A percentile compares a stretch with the other conserved stretches of the same genome.
These are phyloP conservation scores for Otocyon megalotis DNA, from an alignment of 2,113 vertebrate species.

Conservation along the genomic window DNA sequence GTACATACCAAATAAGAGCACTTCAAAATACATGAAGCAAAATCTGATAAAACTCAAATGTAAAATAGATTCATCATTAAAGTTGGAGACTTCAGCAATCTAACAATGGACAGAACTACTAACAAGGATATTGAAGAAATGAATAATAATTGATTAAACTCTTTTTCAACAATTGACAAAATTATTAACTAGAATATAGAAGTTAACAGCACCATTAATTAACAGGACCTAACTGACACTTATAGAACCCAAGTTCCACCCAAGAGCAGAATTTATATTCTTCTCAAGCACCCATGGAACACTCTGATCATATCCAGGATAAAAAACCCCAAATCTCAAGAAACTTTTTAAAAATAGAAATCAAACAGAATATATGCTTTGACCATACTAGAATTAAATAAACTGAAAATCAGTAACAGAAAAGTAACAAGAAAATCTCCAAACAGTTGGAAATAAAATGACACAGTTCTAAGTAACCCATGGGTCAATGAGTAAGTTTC, in stretches of 20 bases:
- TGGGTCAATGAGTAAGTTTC: background rate
- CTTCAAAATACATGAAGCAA: background rate
- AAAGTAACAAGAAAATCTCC: background rate
- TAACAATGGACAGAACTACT: background rate
- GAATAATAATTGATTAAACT: background rate
- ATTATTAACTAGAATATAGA: background rate
- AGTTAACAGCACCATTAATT: background rate
- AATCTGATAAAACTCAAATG: conserved; percentile 7
- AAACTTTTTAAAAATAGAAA: conserved; percentile 1
- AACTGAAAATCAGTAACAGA: conserved; percentile 37
- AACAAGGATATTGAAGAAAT: background rate
- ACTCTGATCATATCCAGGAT: background rate
- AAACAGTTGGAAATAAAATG: conserved; percentile 32
- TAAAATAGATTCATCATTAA: background rate
- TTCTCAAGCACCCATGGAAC: background rate
- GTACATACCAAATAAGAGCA: background rate
- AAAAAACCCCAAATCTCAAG: conserved; percentile 12
- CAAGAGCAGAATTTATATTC: background rate
- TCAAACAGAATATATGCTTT: background rate
- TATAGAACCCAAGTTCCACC: background rate
- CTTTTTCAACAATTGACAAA: background rate
- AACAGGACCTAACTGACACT: background rate
- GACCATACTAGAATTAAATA: conserved; percentile 27
- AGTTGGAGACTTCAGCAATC: background rate
- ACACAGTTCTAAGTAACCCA: conserved; percentile 11